These are phyloP conservation scores for Gortyna flavago DNA, from an alignment of 2,888 invertebrate genomes.

Conservation along the genomic window DNA sequence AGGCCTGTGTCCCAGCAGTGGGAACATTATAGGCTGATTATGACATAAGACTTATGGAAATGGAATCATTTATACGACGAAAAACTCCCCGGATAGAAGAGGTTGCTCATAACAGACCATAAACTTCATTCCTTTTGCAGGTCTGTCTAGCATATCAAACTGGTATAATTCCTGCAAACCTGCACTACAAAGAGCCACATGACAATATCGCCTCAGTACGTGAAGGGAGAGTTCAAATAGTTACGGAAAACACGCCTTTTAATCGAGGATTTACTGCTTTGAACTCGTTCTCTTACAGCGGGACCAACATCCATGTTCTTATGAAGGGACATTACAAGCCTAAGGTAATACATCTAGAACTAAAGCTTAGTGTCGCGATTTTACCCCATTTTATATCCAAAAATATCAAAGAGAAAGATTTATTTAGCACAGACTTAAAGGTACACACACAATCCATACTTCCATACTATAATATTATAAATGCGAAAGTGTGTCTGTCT, in stretches of 20 bases:
- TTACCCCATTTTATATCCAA: not conserved
- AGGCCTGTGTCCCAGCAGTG: no score
- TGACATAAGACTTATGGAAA: no score
- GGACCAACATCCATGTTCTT: constrained; percentile 72
- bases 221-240: constrained; percentile 71
- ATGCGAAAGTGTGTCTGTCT: no score
- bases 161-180: constrained; percentile 74
- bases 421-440: no score
- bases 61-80: not conserved
- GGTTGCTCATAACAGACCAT: not conserved
- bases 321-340: constrained; percentile 74
- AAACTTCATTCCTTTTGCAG: constrained; percentile 49
- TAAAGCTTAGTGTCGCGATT: not conserved
- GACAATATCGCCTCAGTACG: constrained; percentile 66
- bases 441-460: no score
- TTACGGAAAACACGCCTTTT: constrained; percentile 71
- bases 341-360: constrained; percentile 66
- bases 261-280: constrained; percentile 72
- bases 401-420: not conserved
- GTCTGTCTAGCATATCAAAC: constrained; percentile 75
- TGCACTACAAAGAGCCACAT: constrained; percentile 72
- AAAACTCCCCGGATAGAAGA: not conserved
- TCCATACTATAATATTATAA: no score
- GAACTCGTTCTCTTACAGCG: constrained; percentile 72
- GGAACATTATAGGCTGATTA: no score